Evolutionary conservation across 2,888 invertebrate genomes (phyloP), one percentile per base, ranked within the genome.

Genomic region (Ophion costatus): DNA sequence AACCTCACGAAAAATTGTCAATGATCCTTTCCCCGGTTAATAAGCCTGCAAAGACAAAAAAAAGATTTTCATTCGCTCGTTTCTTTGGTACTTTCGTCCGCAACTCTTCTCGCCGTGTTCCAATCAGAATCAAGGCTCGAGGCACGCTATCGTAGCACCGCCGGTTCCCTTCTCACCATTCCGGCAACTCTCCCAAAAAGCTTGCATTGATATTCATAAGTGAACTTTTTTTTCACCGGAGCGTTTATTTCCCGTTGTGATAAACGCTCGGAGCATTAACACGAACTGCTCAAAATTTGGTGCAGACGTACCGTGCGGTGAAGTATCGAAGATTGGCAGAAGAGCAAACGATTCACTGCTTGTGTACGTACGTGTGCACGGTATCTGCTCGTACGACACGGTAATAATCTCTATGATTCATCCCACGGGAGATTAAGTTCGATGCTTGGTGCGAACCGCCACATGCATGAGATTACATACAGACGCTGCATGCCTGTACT

Each of bases 361-460:
- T 45, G 29, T 56, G 33, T 24, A 17, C 14, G n/a, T 56, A 24
- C 33, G 59, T 59, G 38, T 38, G 82, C 69, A 75, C 69, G 71
- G 84, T 87, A 85, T 83, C 75, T 79, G 79, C 67, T 87, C 74
- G 83, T 84, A 84, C 81, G 75, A 77, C 17, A 14, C 51, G 14
- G 51, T 17, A 17, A 51, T 88, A 87, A 88, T 88, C 88, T 87
- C 86, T 76, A 88, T 88, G 88, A 89, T 85, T 89, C 89, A 89
- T 87, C 88, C 80, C 83, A 89, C 85, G 84, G 85, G 79, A 87
- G 85, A 87, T 88, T 87, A 86, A 85, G 80, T 61, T 83, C 66
- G 80, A 80, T 80, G 74, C 69, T 66, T 76, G 67, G 73, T 64
- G 77, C 57, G 66, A 61, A 77, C 70, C 75, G 77, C 5, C 11